Conservation (phyloP, 2,797 vertebrate genomes). For the Darevskia mixta region DNA sequence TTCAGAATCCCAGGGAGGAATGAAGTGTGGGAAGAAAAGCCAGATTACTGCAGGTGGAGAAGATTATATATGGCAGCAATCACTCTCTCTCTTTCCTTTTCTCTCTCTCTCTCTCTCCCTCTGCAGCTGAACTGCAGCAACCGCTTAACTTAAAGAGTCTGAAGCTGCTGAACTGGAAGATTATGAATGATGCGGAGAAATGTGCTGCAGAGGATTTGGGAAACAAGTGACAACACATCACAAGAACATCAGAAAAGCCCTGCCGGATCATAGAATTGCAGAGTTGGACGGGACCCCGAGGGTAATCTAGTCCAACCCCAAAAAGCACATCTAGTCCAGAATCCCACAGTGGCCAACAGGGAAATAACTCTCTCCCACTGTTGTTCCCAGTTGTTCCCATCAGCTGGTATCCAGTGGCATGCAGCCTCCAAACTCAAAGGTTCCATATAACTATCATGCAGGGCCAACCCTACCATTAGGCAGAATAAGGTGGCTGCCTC, state of each 20-base stretch:
- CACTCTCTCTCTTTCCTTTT: not conserved
- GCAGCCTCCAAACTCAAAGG: not conserved
- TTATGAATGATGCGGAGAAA: slow-evolving; percentile 34
- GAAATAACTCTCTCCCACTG: not conserved
- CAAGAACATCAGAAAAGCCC: not conserved
- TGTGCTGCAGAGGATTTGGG: slow-evolving; percentile 29
- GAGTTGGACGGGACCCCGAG: too few relatives aligned
- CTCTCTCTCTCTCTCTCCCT: slow-evolving; percentile 23
- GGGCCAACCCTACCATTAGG: too few relatives aligned
- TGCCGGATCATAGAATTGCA: not conserved
- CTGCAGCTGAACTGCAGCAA: slow-evolving; percentile 19
- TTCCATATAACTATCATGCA: not conserved
- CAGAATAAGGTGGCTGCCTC: too few relatives aligned
- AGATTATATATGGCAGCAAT: not conserved
- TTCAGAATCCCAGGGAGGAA: not conserved
- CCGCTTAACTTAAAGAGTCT: slow-evolving; percentile 31
- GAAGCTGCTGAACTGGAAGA: slow-evolving; percentile 30
- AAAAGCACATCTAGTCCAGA: not conserved
- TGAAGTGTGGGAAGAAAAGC: not conserved
- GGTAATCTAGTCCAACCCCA: too few relatives aligned
- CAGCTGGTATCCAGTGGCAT: not conserved
- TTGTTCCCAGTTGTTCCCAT: not conserved
- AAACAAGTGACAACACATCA: not conserved
- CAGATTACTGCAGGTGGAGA: slow-evolving; percentile 12
- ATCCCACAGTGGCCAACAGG: not conserved